A percentile compares a stretch with the other conserved stretches of the same genome.
Evolutionary conservation across 2,113 vertebrate genomes (phyloP).

Genomic region (Mus pahari): DNA sequence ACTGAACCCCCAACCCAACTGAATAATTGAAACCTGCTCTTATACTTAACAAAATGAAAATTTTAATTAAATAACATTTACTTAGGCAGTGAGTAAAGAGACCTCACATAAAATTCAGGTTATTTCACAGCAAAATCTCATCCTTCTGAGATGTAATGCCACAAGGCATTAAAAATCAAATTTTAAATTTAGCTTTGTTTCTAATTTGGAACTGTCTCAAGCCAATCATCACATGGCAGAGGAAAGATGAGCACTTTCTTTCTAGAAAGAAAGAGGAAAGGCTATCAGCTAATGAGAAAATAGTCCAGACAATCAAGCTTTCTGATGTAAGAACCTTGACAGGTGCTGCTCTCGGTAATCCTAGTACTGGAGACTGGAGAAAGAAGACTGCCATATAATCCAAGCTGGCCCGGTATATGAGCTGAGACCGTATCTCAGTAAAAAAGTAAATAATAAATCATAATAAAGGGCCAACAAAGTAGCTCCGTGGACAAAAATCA

Average conservation of each 20-base stretch:
- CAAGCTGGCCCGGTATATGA: not conserved
- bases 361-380: too few species aligned
- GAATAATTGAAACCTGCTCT: not conserved
- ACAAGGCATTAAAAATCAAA: not conserved
- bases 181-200: constrained; percentile 52
- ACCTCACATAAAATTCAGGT: not conserved
- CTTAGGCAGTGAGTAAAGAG: constrained; percentile 40
- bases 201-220: not conserved
- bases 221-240: not conserved
- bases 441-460: not conserved
- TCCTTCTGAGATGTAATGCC: not conserved
- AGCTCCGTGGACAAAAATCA: too few species aligned
- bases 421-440: not conserved
- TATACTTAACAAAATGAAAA: constrained; percentile 15
- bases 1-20: not conserved
- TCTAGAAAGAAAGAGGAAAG: not conserved
- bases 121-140: not conserved
- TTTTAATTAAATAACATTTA: constrained; percentile 48
- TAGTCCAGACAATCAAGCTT: not conserved
- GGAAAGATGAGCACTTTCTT: not conserved
- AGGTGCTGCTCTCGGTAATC: not conserved
- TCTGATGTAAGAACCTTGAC: not conserved
- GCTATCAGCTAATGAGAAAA: not conserved
- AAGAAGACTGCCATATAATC: not conserved
- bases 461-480: not conserved